Conservation (phyloP, 2,888 invertebrate genomes). For the Epistrophe grossulariae region DNA sequence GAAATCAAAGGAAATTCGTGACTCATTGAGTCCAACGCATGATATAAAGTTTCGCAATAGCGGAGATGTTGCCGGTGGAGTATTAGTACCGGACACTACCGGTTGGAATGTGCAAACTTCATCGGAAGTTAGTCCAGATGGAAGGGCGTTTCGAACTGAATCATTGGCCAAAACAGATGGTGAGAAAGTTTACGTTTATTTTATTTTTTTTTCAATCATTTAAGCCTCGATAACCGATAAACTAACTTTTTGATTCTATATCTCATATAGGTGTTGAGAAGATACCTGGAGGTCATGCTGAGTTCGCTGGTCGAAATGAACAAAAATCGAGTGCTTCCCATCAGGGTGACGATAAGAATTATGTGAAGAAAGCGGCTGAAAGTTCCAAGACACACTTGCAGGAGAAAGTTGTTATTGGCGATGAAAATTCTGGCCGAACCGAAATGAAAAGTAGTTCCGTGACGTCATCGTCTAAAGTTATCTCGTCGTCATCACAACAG, state of each 20-base stretch:
- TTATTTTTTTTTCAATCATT: no score
- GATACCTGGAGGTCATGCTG: slow-evolving; percentile 87
- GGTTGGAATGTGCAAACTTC: slow-evolving; percentile 89
- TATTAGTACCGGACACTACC: slow-evolving; percentile 83
- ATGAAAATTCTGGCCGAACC: slow-evolving; percentile 84
- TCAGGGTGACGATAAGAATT: slow-evolving; percentile 86
- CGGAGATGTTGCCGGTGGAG: slow-evolving; percentile 67
- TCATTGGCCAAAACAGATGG: slow-evolving; percentile 88
- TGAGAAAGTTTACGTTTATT: slow-evolving; percentile 59
- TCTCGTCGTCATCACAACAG: slow-evolving; percentile 80
- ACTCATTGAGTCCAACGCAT: slow-evolving; percentile 90
- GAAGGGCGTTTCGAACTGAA: slow-evolving; percentile 86
- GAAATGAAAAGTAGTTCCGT: slow-evolving; percentile 82
- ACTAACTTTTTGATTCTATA: not conserved
- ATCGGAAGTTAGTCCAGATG: slow-evolving; percentile 87
- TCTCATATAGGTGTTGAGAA: slow-evolving; percentile 85
- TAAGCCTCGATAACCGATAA: no score
- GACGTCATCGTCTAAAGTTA: slow-evolving; percentile 81
- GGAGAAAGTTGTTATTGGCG: slow-evolving; percentile 85
- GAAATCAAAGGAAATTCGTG: slow-evolving; percentile 91
- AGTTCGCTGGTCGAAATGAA: slow-evolving; percentile 87
- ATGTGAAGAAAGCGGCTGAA: slow-evolving; percentile 84
- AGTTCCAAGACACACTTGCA: slow-evolving; percentile 84
- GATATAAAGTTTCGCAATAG: slow-evolving; percentile 82
- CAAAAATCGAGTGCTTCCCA: slow-evolving; percentile 85